Base-by-base conservation (phyloP, 35 echinoderm and acorn worm genomes). In the Hemicentrotus pulcherrimus region DNA sequence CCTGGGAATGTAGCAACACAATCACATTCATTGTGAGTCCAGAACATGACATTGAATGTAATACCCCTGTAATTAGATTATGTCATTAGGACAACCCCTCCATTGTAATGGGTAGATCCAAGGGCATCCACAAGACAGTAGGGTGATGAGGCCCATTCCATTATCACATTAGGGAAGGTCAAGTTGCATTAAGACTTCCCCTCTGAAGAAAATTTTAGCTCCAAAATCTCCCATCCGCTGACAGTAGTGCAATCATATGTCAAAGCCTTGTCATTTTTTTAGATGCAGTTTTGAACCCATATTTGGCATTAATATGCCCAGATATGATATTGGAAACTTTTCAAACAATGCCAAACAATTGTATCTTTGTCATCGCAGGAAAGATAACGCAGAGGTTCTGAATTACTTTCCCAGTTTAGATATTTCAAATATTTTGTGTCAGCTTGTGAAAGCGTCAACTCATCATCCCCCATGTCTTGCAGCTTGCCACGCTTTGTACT, bases 91-190 rank as follows among this genome's bases (percentile, higher is more conserved):
- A 93, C 91, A 93, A 93, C 91, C 91, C 91, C 46, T 31, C 14
- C 48, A 55, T 93, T 93, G 91, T 93, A 93, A 93, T 93, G 91
- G 46, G n/a, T 24, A 0, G 91, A 93, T 46, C 91, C 91, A 93
- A 93, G 91, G 91, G n/a, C 91, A 93, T 31, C 46, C 46, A 33
- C 88, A 16, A 47, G 32, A 33, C 46, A 90, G 46, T 24, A 90
- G 46, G 28, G 65, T 78, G 46, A 90, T 32, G 31, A 18, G 88
- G 88, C 2, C 12, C 15, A 90, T 90, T 90, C 88, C 88, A 90
- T 32, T 45, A 32, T 90, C 32, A n/a, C 46, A 47, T 33, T 15
- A 30, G 88, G 88, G 88, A 47, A 22, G 88, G 65, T 78, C 24
- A 28, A 78, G 65, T 78, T n/a, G 19, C 65, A 78, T 28, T 78